Evolutionary conservation across 2,113 vertebrate genomes (phyloP).

Genomic region (Pachypanchax playfairii): DNA sequence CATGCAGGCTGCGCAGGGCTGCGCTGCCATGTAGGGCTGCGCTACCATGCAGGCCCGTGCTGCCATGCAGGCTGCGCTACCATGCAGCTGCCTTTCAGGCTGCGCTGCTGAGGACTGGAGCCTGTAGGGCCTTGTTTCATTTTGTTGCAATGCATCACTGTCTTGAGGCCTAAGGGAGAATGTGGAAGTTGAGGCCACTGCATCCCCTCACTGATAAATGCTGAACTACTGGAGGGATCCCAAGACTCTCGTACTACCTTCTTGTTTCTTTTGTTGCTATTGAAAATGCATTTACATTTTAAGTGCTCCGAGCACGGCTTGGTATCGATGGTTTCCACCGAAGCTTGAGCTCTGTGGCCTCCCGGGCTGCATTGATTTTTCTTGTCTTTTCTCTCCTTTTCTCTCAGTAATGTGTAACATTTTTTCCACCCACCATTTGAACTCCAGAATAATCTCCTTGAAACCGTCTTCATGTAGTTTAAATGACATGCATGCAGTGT

Average conservation of each 20-base stretch:
- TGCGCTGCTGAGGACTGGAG: conserved; percentile 9
- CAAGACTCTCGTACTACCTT: conserved; percentile 30
- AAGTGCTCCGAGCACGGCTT: conserved; percentile 52
- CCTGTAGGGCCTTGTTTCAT: conserved; percentile 12
- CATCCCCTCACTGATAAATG: conserved; percentile 29
- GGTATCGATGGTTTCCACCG: conserved; percentile 53
- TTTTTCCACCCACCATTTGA: conserved; percentile 43
- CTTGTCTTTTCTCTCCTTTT: background rate
- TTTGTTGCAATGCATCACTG: conserved; percentile 36
- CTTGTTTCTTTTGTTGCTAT: conserved; percentile 24
- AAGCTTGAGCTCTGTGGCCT: conserved; percentile 34
- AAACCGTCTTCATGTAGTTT: conserved; percentile 19
- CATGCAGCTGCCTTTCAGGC: too few relatives aligned
- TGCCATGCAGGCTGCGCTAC: too few relatives aligned
- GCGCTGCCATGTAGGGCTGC: too few relatives aligned
- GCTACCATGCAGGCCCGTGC: too few relatives aligned
- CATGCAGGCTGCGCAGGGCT: too few relatives aligned
- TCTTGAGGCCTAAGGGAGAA: background rate
- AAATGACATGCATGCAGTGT: conserved; percentile 16
- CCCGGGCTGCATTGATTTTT: conserved; percentile 54
- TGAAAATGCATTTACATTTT: conserved; percentile 65
- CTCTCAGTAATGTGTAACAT: conserved; percentile 32
- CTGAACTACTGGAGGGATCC: conserved; percentile 33
- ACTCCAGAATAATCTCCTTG: conserved; percentile 35
- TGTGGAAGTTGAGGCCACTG: conserved; percentile 3